Percentiles rank a stretch among this genome's conserved stretches.
Evolutionary conservation across 1,140 invertebrate genomes (phyloP).

Genomic region (Drosophila paulistorum): DNA sequence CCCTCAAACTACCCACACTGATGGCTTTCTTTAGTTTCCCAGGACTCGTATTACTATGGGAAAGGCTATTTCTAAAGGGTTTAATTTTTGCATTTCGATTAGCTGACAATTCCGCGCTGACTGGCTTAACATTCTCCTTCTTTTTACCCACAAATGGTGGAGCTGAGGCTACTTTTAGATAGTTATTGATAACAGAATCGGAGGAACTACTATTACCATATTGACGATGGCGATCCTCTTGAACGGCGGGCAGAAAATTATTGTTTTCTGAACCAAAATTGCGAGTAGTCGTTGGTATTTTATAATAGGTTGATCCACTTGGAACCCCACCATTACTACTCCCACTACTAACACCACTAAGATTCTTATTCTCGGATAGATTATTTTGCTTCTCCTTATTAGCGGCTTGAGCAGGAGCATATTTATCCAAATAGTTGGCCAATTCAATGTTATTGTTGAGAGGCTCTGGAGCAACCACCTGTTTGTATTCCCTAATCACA

Average conservation of each 20-base stretch:
- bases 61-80: constrained; percentile 16
- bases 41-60: background rate
- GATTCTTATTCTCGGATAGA: constrained; percentile 65
- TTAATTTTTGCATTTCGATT: constrained; percentile 33
- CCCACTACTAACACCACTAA: constrained; percentile 14
- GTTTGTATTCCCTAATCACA: constrained; percentile 77
- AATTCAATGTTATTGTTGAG: constrained; percentile 66
- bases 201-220: constrained; percentile 42
- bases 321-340: background rate
- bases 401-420: constrained; percentile 25
- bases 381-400: constrained; percentile 76
- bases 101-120: constrained; percentile 41
- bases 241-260: constrained; percentile 59
- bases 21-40: constrained; percentile 69
- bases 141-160: constrained; percentile 69
- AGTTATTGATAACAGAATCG: constrained; percentile 76
- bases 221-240: constrained; percentile 44
- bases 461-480: constrained; percentile 46
- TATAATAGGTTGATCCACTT: constrained; percentile 6
- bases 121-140: constrained; percentile 72
- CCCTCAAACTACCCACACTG: constrained; percentile 64
- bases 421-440: constrained; percentile 69
- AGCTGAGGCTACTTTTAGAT: constrained; percentile 61
- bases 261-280: constrained; percentile 69
- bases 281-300: constrained; percentile 24